A percentile compares a stretch with the other conserved stretches of the same genome.
These are phyloP conservation scores for Harpalus rubripes DNA, from an alignment of 2,888 invertebrate species.

Conservation along the genomic window DNA sequence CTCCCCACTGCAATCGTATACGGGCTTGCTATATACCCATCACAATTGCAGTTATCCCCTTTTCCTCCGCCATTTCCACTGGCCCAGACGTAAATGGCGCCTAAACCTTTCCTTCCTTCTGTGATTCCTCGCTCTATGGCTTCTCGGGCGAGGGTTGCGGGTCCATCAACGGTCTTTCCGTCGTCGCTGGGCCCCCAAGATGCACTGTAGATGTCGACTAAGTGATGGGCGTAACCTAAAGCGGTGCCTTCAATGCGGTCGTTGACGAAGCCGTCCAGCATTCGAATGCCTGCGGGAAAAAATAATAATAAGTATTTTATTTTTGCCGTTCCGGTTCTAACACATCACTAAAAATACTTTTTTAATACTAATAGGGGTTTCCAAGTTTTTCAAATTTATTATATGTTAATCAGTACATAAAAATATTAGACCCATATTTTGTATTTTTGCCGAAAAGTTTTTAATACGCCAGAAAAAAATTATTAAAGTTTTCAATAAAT, in stretches of 20 bases:
- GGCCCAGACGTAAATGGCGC: conserved; percentile 94
- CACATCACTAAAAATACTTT: too few species aligned
- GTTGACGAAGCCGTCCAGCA: conserved; percentile 92
- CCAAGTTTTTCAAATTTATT: too few species aligned
- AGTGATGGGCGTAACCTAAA: conserved; percentile 86
- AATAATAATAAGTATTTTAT: not conserved
- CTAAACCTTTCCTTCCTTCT: conserved; percentile 83
- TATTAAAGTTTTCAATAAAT: too few species aligned
- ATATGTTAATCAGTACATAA: too few species aligned
- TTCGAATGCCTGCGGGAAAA: conserved; percentile 86
- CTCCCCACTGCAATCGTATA: conserved; percentile 94
- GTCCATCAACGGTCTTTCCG: conserved; percentile 93
- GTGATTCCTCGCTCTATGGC: conserved; percentile 88
- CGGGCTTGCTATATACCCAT: conserved; percentile 91
- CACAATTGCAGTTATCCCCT: conserved; percentile 94
- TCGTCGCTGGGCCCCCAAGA: conserved; percentile 97
- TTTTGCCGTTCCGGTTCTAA: too few species aligned
- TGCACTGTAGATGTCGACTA: conserved; percentile 94
- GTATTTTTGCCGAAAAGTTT: too few species aligned
- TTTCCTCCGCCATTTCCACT: conserved; percentile 95
- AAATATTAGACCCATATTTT: too few species aligned
- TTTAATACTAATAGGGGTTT: too few species aligned
- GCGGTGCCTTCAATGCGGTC: conserved; percentile 93
- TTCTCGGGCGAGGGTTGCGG: conserved; percentile 87
- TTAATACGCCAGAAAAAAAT: too few species aligned